A percentile compares a stretch with the other conserved stretches of the same genome.
These are phyloP conservation scores for Mercenaria mercenaria DNA, from an alignment of 1,140 invertebrate species.

Conservation along the genomic window DNA sequence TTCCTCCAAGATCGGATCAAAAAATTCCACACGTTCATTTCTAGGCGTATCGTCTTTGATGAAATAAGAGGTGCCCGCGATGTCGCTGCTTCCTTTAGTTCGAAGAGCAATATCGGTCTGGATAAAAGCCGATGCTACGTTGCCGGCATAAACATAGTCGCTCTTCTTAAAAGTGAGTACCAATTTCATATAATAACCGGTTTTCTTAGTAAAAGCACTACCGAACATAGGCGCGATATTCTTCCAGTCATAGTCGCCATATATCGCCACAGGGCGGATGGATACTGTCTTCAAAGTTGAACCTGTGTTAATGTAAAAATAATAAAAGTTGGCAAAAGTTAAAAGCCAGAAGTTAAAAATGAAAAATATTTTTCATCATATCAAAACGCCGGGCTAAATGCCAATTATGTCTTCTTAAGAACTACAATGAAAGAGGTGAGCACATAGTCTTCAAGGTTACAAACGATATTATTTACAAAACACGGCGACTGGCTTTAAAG, in stretches of 20 bases:
- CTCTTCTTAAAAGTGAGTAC: not conserved
- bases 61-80: not conserved
- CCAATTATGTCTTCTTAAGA: not conserved
- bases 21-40: not conserved
- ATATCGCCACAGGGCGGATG: not conserved
- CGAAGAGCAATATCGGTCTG: not conserved
- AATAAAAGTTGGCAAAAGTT: not conserved
- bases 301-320: not conserved
- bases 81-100: not conserved
- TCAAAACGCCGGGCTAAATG: not conserved
- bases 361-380: no score
- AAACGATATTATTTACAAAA: not conserved
- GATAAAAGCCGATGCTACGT: constrained; percentile 13
- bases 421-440: not conserved
- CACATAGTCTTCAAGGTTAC: not conserved
- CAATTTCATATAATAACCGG: not conserved
- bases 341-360: no score
- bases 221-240: not conserved
- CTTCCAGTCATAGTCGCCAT: constrained; percentile 6
- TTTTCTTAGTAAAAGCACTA: not conserved
- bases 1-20: not conserved
- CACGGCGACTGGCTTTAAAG: not conserved
- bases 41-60: constrained; percentile 3
- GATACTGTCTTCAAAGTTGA: not conserved
- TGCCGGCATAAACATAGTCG: not conserved